phyloP scores from a whole-genome alignment of 2,113 vertebrate genomes.

The Sylvilagus bachmani region DNA sequence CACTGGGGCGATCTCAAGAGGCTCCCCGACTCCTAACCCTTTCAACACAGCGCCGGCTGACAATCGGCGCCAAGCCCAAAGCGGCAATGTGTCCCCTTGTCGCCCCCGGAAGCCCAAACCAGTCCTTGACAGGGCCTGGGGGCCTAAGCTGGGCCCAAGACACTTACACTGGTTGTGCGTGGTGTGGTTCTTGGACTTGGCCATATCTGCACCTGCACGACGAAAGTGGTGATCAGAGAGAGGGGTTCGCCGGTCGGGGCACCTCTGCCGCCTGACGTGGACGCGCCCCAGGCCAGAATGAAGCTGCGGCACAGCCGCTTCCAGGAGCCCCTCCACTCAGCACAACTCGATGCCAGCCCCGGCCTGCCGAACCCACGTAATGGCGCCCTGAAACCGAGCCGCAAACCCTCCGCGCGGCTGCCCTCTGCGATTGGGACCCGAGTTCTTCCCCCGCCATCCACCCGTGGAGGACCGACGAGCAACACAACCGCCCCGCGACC shows the following conservation, averaged over 20 bases:
- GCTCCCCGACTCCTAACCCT: background rate
- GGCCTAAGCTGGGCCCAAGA: background rate
- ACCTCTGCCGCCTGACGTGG: background rate
- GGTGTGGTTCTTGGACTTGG: constrained; percentile 99
- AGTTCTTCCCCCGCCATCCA: background rate
- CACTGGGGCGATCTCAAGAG: background rate
- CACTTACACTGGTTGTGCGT: constrained; percentile 98
- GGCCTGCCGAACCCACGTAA: background rate
- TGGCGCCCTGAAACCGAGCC: background rate
- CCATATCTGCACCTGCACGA: constrained; percentile 90
- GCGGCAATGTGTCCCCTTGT: background rate
- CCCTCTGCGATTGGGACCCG: background rate
- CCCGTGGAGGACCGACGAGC: background rate
- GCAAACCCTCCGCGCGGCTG: background rate
- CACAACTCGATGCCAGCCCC: background rate
- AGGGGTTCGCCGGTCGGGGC: background rate
- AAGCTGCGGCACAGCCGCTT: background rate
- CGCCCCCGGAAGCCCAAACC: too few relatives aligned
- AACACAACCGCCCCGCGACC: background rate
- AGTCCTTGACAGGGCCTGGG: background rate
- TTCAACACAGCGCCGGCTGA: background rate
- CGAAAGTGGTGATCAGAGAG: background rate
- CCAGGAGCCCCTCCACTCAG: background rate
- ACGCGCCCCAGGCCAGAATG: background rate
- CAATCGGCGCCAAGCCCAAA: background rate